Conservation (phyloP, 2,113 vertebrate species). For the Kobus ellipsiprymnus region DNA sequence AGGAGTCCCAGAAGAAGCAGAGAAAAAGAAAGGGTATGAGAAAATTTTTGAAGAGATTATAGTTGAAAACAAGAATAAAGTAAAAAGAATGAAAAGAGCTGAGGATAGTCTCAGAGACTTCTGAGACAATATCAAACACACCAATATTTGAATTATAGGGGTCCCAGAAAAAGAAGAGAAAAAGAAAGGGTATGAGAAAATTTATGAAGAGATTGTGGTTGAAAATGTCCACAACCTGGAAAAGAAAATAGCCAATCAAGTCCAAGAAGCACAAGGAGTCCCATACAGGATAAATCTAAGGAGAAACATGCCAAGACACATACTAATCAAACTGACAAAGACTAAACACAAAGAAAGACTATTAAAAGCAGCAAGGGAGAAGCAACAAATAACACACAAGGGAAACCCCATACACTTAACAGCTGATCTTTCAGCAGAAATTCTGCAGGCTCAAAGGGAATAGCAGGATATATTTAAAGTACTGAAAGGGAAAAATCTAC, state of each 20-base stretch:
- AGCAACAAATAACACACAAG: not conserved
- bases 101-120: not conserved
- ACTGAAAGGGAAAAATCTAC: not conserved
- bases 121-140: not conserved
- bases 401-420: not conserved
- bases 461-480: not conserved
- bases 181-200: not conserved
- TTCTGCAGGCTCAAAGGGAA: not conserved
- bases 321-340: not conserved
- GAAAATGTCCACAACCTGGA: not conserved
- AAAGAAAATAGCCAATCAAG: not conserved
- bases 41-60: not conserved
- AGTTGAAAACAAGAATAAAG: not conserved
- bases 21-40: not conserved
- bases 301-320: not conserved
- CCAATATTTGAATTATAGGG: not conserved
- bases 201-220: not conserved
- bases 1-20: not conserved
- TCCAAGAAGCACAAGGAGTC: not conserved
- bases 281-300: not conserved
- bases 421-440: not conserved
- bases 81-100: not conserved
- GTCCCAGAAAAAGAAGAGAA: not conserved
- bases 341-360: not conserved
- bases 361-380: not conserved